A percentile compares a stretch with the other conserved stretches of the same genome.
Evolutionary conservation across 1,140 invertebrate genomes (phyloP).

Genomic region (Asobara japonica): DNA sequence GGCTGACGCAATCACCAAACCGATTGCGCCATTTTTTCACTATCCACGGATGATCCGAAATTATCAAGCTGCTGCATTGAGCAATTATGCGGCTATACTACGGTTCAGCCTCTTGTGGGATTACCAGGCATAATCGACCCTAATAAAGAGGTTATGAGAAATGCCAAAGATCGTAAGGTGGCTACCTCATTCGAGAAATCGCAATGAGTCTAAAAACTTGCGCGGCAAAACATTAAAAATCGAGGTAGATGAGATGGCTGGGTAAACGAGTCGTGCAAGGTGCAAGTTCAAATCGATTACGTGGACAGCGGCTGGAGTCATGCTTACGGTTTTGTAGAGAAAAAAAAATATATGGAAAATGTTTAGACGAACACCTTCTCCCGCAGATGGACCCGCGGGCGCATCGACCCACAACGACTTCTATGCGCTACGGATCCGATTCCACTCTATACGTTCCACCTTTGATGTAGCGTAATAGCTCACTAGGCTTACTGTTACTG

Average conservation of each 20-base stretch:
- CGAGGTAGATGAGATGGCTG: background rate
- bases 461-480: constrained; percentile 23
- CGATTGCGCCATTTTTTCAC: background rate
- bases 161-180: background rate
- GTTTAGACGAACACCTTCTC: constrained; percentile 37
- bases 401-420: constrained; percentile 41
- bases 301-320: constrained; percentile 20
- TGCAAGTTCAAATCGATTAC: constrained; percentile 50
- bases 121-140: background rate
- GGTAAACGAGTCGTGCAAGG: constrained; percentile 26
- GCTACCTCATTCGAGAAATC: background rate
- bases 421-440: background rate
- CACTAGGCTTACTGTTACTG: constrained; percentile 54
- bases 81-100: background rate
- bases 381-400: constrained; percentile 29
- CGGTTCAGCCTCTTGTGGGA: background rate
- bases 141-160: constrained; percentile 7
- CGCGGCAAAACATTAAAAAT: background rate
- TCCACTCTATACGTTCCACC: constrained; percentile 34
- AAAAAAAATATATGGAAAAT: constrained; percentile 6
- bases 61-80: background rate
- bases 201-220: background rate
- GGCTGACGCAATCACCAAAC: background rate
- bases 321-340: background rate
- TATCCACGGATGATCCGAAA: background rate